Conservation (phyloP, 1,140 invertebrate species). For the Bombus soroeensis region DNA sequence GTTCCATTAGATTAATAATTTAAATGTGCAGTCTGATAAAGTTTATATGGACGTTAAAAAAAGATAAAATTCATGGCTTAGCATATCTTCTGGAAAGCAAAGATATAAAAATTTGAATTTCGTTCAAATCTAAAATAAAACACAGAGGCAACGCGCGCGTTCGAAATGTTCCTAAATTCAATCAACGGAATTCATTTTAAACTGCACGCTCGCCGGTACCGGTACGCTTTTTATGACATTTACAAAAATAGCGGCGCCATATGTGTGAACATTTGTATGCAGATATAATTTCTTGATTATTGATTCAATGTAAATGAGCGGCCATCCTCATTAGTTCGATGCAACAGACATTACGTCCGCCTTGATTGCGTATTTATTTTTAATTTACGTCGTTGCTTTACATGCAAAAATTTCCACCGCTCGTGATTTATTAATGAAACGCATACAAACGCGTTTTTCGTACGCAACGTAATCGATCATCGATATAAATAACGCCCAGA, state of each 20-base stretch:
- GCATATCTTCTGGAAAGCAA: background rate
- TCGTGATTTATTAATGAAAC: conserved; percentile 33
- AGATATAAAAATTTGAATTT: background rate
- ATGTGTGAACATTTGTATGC: conserved; percentile 15
- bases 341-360: conserved; percentile 15
- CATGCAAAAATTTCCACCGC: conserved; percentile 13
- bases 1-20: no score
- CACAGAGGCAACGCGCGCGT: background rate
- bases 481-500: background rate
- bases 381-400: conserved; percentile 31
- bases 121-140: background rate
- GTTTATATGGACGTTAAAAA: no score
- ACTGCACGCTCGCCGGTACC: background rate
- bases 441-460: background rate
- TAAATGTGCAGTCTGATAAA: no score
- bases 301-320: conserved; percentile 41
- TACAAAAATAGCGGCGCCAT: conserved; percentile 13
- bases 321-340: conserved; percentile 24
- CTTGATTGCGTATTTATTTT: conserved; percentile 44
- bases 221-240: background rate
- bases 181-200: conserved; percentile 14
- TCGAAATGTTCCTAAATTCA: background rate
- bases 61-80: background rate
- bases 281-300: conserved; percentile 41
- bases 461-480: background rate